Evolutionary conservation across 1,140 invertebrate genomes (phyloP).

Genomic region (Hyles vespertilio): DNA sequence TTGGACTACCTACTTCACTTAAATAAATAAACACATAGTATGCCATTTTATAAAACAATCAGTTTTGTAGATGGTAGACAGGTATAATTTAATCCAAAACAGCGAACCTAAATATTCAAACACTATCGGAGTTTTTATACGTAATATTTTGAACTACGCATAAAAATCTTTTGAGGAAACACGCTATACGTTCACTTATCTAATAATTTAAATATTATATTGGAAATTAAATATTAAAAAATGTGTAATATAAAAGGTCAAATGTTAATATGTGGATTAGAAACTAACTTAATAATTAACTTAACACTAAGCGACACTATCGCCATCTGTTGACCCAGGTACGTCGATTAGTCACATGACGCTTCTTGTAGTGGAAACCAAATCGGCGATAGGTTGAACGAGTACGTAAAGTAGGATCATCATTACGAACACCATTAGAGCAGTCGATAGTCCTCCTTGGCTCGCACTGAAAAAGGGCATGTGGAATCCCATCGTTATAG

Average conservation of each 20-base stretch:
- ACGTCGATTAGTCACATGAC: slow-evolving; percentile 50
- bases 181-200: slow-evolving; percentile 8
- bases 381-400: slow-evolving; percentile 53
- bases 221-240: background rate
- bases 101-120: slow-evolving; percentile 7
- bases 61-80: background rate
- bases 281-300: slow-evolving; percentile 4
- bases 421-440: slow-evolving; percentile 49
- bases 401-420: slow-evolving; percentile 57
- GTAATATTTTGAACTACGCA: slow-evolving; percentile 41
- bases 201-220: background rate
- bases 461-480: slow-evolving; percentile 47
- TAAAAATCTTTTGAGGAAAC: slow-evolving; percentile 33
- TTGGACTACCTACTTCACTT: background rate
- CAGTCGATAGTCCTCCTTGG: slow-evolving; percentile 41
- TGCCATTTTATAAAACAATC: background rate
- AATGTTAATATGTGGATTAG: too few species aligned
- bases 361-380: slow-evolving; percentile 47
- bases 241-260: too few species aligned
- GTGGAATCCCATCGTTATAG: slow-evolving; percentile 57
- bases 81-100: background rate
- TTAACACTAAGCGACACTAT: slow-evolving; percentile 43
- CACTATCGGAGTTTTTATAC: slow-evolving; percentile 32
- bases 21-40: background rate
- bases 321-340: slow-evolving; percentile 40